Evolutionary conservation across 2,797 vertebrate genomes (phyloP).

Genomic region (Myiotriccus ornatus): DNA sequence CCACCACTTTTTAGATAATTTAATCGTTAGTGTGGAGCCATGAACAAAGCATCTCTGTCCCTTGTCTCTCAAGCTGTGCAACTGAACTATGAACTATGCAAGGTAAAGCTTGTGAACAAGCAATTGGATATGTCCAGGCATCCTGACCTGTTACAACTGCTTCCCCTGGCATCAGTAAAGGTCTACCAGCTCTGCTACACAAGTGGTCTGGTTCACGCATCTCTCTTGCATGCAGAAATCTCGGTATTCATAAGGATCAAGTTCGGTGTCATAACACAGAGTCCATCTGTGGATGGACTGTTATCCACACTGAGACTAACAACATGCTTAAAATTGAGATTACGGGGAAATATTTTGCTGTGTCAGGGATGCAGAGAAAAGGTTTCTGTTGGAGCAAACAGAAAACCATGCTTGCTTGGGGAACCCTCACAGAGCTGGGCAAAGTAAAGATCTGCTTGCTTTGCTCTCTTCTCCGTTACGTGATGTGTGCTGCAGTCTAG

Average conservation of each 20-base stretch:
- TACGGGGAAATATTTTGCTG: background rate
- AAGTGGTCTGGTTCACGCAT: background rate
- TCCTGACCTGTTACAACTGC: background rate
- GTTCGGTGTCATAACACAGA: accelerated
- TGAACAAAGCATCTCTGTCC: background rate
- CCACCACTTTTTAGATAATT: background rate
- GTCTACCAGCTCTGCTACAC: background rate
- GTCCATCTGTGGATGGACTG: too few relatives aligned
- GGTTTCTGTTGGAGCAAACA: background rate
- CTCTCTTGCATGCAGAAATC: accelerated
- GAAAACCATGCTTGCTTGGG: accelerated
- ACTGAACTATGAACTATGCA: background rate
- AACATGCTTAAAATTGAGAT: background rate
- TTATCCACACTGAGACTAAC: background rate
- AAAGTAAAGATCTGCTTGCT: background rate
- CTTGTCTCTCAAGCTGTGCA: background rate
- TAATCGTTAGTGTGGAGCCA: background rate
- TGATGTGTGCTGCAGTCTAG: background rate
- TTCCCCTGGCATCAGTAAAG: background rate
- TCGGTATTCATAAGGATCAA: background rate
- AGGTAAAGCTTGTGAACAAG: background rate
- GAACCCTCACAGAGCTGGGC: accelerated
- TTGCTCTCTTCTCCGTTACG: accelerated
- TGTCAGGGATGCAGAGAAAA: background rate
- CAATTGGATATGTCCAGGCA: background rate